A percentile compares a stretch with the other conserved stretches of the same genome.
phyloP scores from a whole-genome alignment of 2,113 vertebrate genomes.

The Meles meles region DNA sequence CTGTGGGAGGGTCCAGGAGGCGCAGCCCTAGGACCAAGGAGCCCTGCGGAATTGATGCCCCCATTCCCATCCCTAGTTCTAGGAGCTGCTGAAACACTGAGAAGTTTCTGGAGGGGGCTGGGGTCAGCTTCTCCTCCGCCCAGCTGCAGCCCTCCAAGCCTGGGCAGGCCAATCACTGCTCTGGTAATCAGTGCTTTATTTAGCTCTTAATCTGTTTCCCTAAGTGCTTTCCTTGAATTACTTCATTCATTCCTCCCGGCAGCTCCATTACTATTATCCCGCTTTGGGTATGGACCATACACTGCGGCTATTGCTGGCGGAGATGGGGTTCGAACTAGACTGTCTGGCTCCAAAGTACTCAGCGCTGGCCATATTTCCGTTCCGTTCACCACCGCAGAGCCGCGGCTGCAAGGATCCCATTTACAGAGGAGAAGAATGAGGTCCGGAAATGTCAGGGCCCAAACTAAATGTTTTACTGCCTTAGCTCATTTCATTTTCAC shows the following conservation, averaged over 20 bases:
- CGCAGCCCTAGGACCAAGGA: rapidly evolving
- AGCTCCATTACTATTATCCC: background rate
- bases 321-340: background rate
- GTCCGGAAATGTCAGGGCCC: background rate
- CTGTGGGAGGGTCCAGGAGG: background rate
- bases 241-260: background rate
- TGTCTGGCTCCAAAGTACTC: background rate
- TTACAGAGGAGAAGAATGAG: background rate
- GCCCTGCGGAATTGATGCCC: rapidly evolving
- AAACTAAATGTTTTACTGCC: rapidly evolving
- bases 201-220: background rate
- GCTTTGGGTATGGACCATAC: background rate
- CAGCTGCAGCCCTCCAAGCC: background rate
- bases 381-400: background rate
- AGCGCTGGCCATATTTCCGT: background rate
- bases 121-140: background rate
- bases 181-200: background rate
- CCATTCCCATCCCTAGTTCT: rapidly evolving
- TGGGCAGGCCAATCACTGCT: background rate
- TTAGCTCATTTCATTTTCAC: background rate
- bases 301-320: background rate
- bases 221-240: background rate
- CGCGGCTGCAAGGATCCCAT: rapidly evolving
- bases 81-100: background rate
- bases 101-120: background rate